These are phyloP conservation scores for Mohoua ochrocephala DNA, from an alignment of 2,113 vertebrate genomes.

Conservation along the genomic window DNA sequence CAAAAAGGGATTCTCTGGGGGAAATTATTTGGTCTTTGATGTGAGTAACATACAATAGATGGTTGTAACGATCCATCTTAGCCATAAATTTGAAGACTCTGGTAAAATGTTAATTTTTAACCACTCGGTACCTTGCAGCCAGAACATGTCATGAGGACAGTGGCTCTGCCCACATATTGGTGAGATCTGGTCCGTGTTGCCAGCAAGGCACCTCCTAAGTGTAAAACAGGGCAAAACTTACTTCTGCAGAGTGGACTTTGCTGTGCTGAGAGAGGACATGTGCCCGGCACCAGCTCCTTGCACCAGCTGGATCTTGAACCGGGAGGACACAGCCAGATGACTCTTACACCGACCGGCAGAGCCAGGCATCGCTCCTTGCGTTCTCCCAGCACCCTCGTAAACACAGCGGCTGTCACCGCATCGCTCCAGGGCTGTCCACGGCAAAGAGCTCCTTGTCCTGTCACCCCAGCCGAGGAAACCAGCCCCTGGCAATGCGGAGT, in stretches of 20 bases:
- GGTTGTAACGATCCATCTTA: not conserved
- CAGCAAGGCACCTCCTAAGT: not conserved
- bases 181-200: not conserved
- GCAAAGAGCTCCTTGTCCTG: not conserved
- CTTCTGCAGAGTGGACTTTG: not conserved
- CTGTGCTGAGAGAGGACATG: not conserved
- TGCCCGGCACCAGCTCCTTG: not conserved
- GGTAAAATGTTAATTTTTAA: not conserved
- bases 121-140: not conserved
- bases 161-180: rapidly evolving
- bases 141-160: not conserved
- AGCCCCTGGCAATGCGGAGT: rapidly evolving
- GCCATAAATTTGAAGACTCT: not conserved
- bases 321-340: not conserved
- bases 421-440: not conserved
- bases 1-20: not conserved
- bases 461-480: not conserved
- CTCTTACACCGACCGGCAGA: not conserved
- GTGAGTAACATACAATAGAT: not conserved
- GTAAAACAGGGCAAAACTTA: not conserved
- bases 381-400: not conserved
- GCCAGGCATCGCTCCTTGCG: rapidly evolving
- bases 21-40: not conserved
- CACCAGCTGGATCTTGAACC: not conserved
- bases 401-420: rapidly evolving